phyloP scores from a whole-genome alignment of 2,797 vertebrate species.

The Erithacus rubecula region DNA sequence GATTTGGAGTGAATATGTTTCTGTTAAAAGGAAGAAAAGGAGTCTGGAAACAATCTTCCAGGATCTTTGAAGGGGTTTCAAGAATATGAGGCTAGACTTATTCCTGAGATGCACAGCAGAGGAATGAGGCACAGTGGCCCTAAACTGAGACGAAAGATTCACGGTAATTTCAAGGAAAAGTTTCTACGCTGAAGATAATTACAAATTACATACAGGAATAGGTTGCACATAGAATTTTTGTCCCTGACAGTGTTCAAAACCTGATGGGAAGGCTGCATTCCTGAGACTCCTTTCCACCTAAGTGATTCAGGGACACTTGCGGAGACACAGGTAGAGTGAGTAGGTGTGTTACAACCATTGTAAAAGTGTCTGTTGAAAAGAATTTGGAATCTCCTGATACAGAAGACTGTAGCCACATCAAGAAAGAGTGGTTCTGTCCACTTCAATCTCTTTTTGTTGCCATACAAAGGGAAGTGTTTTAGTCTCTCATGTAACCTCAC shows the following conservation, averaged over 20 bases:
- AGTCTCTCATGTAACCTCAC: not conserved
- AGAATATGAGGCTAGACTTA: not conserved
- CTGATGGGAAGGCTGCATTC: not conserved
- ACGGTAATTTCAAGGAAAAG: not conserved
- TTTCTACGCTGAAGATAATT: not conserved
- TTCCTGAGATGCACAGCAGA: not conserved
- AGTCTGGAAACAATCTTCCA: not conserved
- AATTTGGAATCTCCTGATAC: not conserved
- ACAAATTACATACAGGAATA: not conserved
- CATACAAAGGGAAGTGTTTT: not conserved
- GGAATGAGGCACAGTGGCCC: not conserved
- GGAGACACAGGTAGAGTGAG: not conserved
- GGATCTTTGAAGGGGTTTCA: not conserved
- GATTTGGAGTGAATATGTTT: not conserved
- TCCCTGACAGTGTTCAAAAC: not conserved
- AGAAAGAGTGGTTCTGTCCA: not conserved
- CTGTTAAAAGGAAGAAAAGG: not conserved
- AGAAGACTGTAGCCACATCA: not conserved
- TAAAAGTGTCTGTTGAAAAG: not conserved
- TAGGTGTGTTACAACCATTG: not conserved
- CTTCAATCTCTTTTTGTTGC: not conserved
- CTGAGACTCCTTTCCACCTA: fast-evolving
- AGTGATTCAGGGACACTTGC: not conserved
- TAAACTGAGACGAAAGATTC: not conserved
- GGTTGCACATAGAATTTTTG: not conserved